phyloP scores from a whole-genome alignment of 2,113 vertebrate species.

The Epinephelus lanceolatus region DNA sequence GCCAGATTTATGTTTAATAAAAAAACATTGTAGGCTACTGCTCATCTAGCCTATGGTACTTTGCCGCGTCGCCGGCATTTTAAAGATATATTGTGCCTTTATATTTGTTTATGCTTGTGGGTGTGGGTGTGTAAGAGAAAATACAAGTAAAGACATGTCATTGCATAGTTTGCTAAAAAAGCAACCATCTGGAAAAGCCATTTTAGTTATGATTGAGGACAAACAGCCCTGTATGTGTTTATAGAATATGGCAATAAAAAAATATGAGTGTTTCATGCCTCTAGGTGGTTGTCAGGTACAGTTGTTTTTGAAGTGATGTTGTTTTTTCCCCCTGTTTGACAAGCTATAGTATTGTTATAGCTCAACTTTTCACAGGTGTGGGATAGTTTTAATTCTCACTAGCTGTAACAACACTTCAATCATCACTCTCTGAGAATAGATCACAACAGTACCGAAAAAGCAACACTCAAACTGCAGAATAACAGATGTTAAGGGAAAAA shows the following conservation, averaged over 20 bases:
- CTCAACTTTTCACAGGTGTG: neutral
- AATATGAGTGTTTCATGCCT: neutral
- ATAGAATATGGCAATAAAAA: neutral
- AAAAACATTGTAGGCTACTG: neutral
- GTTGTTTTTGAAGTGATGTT: neutral
- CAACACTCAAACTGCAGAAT: neutral
- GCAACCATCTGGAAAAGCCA: conserved; percentile 22
- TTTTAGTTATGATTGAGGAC: conserved; percentile 13
- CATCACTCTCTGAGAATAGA: conserved; percentile 8
- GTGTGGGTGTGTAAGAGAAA: neutral
- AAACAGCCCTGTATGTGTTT: conserved; percentile 1
- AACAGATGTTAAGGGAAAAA: neutral
- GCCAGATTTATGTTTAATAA: neutral
- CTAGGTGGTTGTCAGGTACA: neutral
- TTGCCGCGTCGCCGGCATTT: neutral
- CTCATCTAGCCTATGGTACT: neutral
- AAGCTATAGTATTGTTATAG: neutral
- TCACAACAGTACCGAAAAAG: neutral
- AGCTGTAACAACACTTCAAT: conserved; percentile 5
- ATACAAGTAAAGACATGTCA: neutral
- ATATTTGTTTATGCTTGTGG: neutral
- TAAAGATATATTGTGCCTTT: neutral
- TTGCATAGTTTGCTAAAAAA: conserved; percentile 6
- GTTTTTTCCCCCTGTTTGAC: neutral
- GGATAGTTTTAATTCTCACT: neutral